phyloP scores from a whole-genome alignment of 2,888 invertebrate genomes.

The Suillia variegata region DNA sequence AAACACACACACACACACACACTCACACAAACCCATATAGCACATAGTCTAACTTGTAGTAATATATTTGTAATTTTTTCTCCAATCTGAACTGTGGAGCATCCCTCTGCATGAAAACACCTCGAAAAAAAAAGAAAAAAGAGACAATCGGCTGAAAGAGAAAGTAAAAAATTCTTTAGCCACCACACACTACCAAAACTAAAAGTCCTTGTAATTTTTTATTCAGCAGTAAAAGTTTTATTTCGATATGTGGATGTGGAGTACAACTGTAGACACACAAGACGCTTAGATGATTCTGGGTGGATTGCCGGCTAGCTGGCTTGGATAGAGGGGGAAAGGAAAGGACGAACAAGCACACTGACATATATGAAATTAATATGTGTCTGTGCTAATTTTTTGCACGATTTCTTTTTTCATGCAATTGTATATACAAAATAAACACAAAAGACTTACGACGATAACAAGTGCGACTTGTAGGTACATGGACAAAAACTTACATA shows the following conservation, averaged over 20 bases:
- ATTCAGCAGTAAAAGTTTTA: constrained; percentile 47
- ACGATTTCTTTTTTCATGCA: background rate
- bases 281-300: too few relatives aligned
- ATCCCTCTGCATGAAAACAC: constrained; percentile 45
- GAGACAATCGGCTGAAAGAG: constrained; percentile 40
- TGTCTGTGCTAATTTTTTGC: constrained; percentile 16
- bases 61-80: constrained; percentile 52
- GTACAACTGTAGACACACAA: too few relatives aligned
- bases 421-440: background rate
- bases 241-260: constrained; percentile 40
- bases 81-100: too few relatives aligned
- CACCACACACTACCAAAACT: constrained; percentile 14
- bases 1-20: too few relatives aligned
- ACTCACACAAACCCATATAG: too few relatives aligned
- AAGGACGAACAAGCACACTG: background rate
- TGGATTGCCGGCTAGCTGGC: background rate
- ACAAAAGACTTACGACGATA: too few relatives aligned
- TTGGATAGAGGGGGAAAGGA: background rate
- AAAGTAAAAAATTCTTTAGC: constrained; percentile 51
- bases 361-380: constrained; percentile 15
- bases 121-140: constrained; percentile 18
- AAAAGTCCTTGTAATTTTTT: constrained; percentile 47
- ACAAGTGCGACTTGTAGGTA: too few relatives aligned
- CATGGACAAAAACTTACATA: too few relatives aligned
- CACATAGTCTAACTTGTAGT: constrained; percentile 44